Evolutionary conservation across 2,888 invertebrate species (phyloP).

Genomic region (Alloscopus bannaensis): DNA sequence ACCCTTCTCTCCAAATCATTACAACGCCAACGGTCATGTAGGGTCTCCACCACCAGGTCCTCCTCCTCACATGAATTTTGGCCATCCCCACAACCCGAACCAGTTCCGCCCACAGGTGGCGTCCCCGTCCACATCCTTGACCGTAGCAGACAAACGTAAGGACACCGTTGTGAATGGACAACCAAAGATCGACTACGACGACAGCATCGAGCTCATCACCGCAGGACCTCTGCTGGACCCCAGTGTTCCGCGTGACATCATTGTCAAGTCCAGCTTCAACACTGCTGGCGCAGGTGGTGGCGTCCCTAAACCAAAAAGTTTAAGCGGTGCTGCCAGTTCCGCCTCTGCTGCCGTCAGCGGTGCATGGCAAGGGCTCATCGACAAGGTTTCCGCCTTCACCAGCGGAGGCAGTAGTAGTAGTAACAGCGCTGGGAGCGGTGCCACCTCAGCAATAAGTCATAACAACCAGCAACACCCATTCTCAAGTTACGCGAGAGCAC

Average conservation of each 20-base stretch:
- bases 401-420: background rate
- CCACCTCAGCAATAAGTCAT: background rate
- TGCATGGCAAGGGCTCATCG: constrained; percentile 46
- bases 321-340: background rate
- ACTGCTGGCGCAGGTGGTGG: constrained; percentile 45
- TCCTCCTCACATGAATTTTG: background rate
- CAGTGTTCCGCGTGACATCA: constrained; percentile 64
- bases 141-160: constrained; percentile 35
- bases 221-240: constrained; percentile 61
- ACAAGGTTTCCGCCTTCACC: constrained; percentile 41
- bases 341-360: constrained; percentile 18
- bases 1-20: background rate
- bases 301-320: constrained; percentile 42
- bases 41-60: constrained; percentile 31
- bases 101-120: constrained; percentile 5
- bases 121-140: constrained; percentile 12
- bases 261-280: constrained; percentile 69
- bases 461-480: constrained; percentile 6
- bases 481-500: constrained; percentile 24
- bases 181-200: constrained; percentile 64
- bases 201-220: constrained; percentile 65
- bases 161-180: background rate
- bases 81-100: constrained; percentile 37
- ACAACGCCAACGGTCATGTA: constrained; percentile 22
- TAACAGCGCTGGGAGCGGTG: constrained; percentile 1